phyloP scores from a whole-genome alignment of 2,797 vertebrate species.

The Gallirallus australis region DNA sequence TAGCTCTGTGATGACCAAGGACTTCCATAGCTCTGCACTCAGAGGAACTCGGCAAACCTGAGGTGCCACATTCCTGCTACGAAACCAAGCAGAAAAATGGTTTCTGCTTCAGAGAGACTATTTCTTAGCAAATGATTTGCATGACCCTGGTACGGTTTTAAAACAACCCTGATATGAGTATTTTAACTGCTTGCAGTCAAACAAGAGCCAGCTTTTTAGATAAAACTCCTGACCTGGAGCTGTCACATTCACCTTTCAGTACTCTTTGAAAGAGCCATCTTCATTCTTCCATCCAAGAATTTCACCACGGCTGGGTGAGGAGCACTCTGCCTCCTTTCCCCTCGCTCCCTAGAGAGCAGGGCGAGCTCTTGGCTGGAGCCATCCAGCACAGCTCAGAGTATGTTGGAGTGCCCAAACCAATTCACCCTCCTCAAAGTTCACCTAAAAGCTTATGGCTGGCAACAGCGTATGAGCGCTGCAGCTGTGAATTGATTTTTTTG shows the following conservation, averaged over 20 bases:
- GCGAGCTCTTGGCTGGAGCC: background rate
- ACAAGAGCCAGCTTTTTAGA: background rate
- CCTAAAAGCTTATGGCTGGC: background rate
- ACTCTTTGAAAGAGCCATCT: background rate
- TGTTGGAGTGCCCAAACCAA: slow-evolving; percentile 13
- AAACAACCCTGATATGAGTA: background rate
- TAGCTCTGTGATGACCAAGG: background rate
- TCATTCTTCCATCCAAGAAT: background rate
- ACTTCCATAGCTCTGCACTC: background rate
- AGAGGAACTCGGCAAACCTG: slow-evolving; percentile 5
- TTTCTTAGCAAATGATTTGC: background rate
- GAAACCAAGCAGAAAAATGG: slow-evolving; percentile 24
- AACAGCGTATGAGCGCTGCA: background rate
- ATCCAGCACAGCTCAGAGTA: background rate
- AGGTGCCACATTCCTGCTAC: background rate
- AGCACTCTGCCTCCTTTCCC: background rate
- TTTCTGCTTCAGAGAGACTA: background rate
- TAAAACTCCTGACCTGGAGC: background rate
- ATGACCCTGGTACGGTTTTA: background rate
- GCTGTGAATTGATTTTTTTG: background rate
- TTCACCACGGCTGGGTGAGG: background rate
- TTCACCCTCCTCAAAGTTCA: background rate
- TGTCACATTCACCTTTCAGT: background rate
- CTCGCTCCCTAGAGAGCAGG: background rate
- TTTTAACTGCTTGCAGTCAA: background rate